A percentile compares a stretch with the other conserved stretches of the same genome.
Conservation (phyloP, 2,888 invertebrate genomes). For the Rhingia rostrata region DNA sequence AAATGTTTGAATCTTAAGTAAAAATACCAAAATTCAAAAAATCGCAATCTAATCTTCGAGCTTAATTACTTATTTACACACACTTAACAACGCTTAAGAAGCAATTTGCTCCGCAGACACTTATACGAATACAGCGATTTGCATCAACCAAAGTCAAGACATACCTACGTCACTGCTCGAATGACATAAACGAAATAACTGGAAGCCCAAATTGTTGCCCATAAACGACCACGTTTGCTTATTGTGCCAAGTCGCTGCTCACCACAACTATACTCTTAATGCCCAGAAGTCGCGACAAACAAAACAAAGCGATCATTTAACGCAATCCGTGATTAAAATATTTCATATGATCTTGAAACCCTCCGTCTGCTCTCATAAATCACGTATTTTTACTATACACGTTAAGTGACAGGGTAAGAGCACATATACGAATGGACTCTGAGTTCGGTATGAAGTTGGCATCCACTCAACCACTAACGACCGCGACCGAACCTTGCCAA, state of each 20-base stretch:
- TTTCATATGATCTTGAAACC: slow-evolving; percentile 68
- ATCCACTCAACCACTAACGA: slow-evolving; percentile 15
- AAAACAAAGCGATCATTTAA: slow-evolving; percentile 33
- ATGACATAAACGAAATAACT: slow-evolving; percentile 25
- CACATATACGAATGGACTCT: neutral
- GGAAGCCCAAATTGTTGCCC: slow-evolving; percentile 17
- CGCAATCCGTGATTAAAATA: slow-evolving; percentile 58
- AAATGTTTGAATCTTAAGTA: neutral
- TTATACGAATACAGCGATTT: neutral
- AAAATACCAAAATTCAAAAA: neutral
- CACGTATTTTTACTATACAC: slow-evolving; percentile 41
- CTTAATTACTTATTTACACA: slow-evolving; percentile 38
- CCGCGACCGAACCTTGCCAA: slow-evolving; percentile 17
- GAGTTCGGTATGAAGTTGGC: slow-evolving; percentile 9
- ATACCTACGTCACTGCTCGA: slow-evolving; percentile 8
- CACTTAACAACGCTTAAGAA: slow-evolving; percentile 16
- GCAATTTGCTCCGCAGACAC: slow-evolving; percentile 15
- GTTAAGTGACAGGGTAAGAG: neutral
- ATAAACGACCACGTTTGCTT: slow-evolving; percentile 36
- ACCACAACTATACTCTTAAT: neutral
- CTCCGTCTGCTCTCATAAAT: slow-evolving; percentile 54
- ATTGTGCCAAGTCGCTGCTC: slow-evolving; percentile 20
- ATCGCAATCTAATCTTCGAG: slow-evolving; percentile 22
- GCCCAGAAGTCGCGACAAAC: slow-evolving; percentile 27
- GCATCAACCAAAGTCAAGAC: slow-evolving; percentile 1